Evolutionary conservation across 2,113 vertebrate species (phyloP), one percentile per base, ranked within the genome.

Genomic region (Gymnorhina tibicen): DNA sequence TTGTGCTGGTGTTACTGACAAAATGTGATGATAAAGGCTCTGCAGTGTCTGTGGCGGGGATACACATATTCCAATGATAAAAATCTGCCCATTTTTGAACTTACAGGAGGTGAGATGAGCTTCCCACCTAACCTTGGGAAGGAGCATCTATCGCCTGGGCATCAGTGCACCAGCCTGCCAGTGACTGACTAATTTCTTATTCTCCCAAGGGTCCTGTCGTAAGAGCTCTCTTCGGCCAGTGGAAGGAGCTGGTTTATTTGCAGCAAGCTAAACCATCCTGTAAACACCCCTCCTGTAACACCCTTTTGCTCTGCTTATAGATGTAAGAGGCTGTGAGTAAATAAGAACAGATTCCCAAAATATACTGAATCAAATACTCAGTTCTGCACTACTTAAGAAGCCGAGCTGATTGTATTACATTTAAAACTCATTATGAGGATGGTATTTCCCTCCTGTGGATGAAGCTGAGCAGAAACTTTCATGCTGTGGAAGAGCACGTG

Each of bases 1-100:
- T 72, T 84, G 55, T 63, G 79, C n/a, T 30, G 7, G 9, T 39
- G 73, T 50, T 47, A 16, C 66, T 30, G 50, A 68, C 17, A 9
- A 60, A 72, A 50, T 26, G 46, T 49, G 49, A 80, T 35, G 60
- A 47, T 41, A 60, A 78, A 81, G 50, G 37, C 53, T 78, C 47
- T 63, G 82, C 27, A n/a, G 26, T 17, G 2, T 19, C 66, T 79
- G 35, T 5, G 10, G 55, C 17, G 16, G 9, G 39, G 27, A 20
- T 28, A 55, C 2, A 2, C 8, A n/a, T 8, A 11, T n/a, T 35
- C 19, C 0, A 0, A 3, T 5, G 11, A 70, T 3, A 58, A 76
- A 35, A 42, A 64, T 19, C 49, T 88, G 56, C 49, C 26, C 15
- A 8, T 41, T 75, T 75, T 22, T 79, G 58, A 85, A 82, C 32